phyloP scores from a whole-genome alignment of 2,888 invertebrate species.

The Carabus problematicus region DNA sequence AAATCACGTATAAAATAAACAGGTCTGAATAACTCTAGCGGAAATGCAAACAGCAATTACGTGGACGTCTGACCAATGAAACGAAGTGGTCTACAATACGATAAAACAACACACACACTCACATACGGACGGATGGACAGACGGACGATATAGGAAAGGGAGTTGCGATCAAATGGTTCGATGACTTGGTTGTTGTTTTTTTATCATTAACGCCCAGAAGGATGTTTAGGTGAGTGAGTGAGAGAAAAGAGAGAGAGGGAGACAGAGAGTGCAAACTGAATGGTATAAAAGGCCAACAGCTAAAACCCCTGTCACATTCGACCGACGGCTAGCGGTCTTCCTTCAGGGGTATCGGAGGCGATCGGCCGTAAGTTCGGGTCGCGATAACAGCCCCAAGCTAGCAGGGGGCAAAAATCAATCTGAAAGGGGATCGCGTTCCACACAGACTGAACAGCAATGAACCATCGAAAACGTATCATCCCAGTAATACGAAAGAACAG shows the following conservation, averaged over 20 bases:
- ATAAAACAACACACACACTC: slow-evolving; percentile 21
- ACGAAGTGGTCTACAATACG: slow-evolving; percentile 15
- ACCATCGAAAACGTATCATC: no score
- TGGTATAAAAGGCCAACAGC: no score
- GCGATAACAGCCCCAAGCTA: slow-evolving; percentile 4
- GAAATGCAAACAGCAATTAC: slow-evolving; percentile 31
- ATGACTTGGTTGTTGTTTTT: slow-evolving; percentile 27
- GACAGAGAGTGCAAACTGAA: no score
- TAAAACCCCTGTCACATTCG: slow-evolving; percentile 5
- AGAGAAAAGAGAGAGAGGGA: not conserved
- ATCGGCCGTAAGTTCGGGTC: slow-evolving; percentile 8
- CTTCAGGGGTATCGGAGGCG: slow-evolving; percentile 13
- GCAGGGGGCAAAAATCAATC: not conserved
- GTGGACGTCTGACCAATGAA: slow-evolving; percentile 17
- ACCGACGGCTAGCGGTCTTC: not conserved
- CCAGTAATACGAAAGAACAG: no score
- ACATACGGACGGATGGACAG: no score
- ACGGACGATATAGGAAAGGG: no score
- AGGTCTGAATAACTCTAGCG: slow-evolving; percentile 24
- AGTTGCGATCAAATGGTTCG: slow-evolving; percentile 22
- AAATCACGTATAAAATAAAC: slow-evolving; percentile 20
- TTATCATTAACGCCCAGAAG: slow-evolving; percentile 15
- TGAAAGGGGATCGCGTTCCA: not conserved
- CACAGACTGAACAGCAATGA: not conserved
- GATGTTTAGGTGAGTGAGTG: not conserved